Percentiles rank a stretch among this genome's conserved stretches.
Evolutionary conservation across 2,113 vertebrate species (phyloP).

Genomic region (Prionailurus viverrinus): DNA sequence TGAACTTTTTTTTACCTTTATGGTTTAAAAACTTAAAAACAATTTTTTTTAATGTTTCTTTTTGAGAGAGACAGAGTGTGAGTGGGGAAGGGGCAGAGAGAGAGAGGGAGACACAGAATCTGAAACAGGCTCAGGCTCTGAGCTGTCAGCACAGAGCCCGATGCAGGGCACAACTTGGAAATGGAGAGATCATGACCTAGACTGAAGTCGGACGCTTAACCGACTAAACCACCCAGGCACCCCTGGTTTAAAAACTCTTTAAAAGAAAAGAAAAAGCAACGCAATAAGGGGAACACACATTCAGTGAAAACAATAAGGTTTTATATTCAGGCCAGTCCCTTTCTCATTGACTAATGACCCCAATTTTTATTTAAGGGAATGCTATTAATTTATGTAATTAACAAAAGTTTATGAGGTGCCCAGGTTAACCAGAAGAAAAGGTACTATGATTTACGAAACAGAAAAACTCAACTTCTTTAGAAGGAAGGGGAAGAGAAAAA

Average conservation of each 20-base stretch:
- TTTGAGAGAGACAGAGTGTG: no score
- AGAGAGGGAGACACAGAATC: no score
- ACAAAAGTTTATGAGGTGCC: not conserved
- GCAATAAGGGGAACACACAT: not conserved
- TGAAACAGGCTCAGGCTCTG: no score
- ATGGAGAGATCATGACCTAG: no score
- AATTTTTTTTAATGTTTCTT: not conserved
- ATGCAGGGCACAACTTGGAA: no score
- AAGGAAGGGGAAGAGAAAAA: not conserved
- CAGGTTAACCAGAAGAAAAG: not conserved
- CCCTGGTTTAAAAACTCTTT: not conserved
- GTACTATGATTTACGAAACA: not conserved
- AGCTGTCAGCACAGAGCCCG: no score
- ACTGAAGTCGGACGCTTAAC: no score
- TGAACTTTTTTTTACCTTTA: not conserved
- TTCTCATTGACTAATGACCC: not conserved
- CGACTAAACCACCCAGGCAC: no score
- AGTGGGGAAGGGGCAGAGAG: no score
- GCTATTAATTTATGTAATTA: not conserved
- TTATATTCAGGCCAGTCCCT: not conserved
- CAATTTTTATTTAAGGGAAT: slow-evolving; percentile 41
- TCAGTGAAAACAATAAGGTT: not conserved
- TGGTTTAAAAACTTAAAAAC: not conserved
- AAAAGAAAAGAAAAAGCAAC: not conserved
- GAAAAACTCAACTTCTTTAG: not conserved